phyloP scores from a whole-genome alignment of 2,888 invertebrate species.

The Galerucella pusilla region DNA sequence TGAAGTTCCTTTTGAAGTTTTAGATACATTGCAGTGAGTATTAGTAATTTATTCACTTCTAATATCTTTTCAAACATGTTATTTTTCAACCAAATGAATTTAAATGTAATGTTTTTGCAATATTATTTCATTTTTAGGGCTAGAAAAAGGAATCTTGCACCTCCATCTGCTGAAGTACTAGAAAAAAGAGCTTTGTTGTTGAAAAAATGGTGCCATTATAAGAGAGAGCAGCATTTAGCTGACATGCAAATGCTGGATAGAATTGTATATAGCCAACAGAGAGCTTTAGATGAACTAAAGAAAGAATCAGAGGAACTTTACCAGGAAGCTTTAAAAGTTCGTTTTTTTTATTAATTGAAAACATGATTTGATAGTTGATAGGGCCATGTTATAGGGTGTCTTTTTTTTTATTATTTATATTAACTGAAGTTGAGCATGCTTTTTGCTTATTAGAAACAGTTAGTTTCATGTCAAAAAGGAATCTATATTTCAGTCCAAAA shows the following conservation, averaged over 20 bases:
- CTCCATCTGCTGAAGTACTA: slow-evolving; percentile 69
- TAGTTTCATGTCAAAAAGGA: too few relatives aligned
- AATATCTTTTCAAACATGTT: not conserved
- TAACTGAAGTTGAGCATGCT: too few relatives aligned
- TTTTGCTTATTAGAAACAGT: too few relatives aligned
- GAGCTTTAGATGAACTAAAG: slow-evolving; percentile 83
- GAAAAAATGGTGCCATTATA: slow-evolving; percentile 83
- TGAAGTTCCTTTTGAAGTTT: slow-evolving; percentile 76
- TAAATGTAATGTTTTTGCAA: not conserved
- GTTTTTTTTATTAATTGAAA: not conserved
- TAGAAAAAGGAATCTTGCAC: slow-evolving; percentile 66
- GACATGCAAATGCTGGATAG: slow-evolving; percentile 78
- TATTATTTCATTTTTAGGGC: slow-evolving; percentile 59
- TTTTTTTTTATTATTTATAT: not conserved
- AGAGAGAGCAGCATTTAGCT: slow-evolving; percentile 71
- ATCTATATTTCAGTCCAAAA: too few relatives aligned
- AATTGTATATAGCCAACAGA: slow-evolving; percentile 76
- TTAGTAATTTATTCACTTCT: not conserved
- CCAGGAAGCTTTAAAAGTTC: slow-evolving; percentile 84
- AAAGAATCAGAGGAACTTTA: slow-evolving; percentile 88
- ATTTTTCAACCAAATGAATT: not conserved
- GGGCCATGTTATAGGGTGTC: not conserved
- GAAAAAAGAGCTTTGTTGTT: slow-evolving; percentile 75
- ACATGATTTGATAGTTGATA: not conserved
- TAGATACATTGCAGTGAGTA: slow-evolving; percentile 74